Conservation (phyloP, 2,113 vertebrate genomes). For the Euleptes europaea region DNA sequence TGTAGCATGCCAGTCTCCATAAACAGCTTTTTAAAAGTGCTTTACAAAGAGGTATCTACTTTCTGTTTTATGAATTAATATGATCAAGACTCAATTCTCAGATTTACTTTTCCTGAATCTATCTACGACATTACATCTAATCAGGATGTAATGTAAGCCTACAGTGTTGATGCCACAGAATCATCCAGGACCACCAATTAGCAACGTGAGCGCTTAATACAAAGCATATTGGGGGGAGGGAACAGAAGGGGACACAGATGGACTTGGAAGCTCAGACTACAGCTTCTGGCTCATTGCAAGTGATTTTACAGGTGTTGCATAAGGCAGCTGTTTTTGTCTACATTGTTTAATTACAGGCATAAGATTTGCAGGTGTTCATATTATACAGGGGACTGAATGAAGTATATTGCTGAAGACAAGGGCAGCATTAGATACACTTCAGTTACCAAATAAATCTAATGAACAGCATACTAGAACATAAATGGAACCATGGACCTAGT, state of each 20-base stretch:
- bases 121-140: too few relatives aligned
- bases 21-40: too few relatives aligned
- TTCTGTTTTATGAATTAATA: too few relatives aligned
- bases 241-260: not conserved
- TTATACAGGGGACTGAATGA: accelerated
- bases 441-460: not conserved
- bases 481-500: not conserved
- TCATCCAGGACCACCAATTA: not conserved
- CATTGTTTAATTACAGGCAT: not conserved
- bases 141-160: too few relatives aligned
- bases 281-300: not conserved
- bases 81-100: too few relatives aligned
- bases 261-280: constrained; percentile 8
- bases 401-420: not conserved
- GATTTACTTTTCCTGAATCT: too few relatives aligned
- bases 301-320: not conserved
- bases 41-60: too few relatives aligned
- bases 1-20: too few relatives aligned
- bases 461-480: not conserved
- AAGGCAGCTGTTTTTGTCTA: not conserved
- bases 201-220: not conserved
- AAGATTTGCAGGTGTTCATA: not conserved
- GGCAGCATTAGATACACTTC: not conserved
- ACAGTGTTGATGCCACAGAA: too few relatives aligned
- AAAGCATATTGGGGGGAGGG: not conserved